phyloP scores from a whole-genome alignment of 2,888 invertebrate species.

The Xanthostigma xanthostigma region DNA sequence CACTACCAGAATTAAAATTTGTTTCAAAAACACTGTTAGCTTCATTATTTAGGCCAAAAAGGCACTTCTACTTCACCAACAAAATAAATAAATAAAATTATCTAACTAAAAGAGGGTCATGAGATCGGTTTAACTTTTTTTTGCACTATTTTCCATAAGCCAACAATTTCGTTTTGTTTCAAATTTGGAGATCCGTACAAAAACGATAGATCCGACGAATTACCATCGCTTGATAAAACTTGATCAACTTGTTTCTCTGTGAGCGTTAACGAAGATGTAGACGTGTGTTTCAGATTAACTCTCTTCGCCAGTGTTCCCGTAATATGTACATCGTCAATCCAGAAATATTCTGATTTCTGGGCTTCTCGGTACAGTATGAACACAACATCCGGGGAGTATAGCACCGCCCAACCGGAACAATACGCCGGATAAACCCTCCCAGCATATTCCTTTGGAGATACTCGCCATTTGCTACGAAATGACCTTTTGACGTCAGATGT shows the following conservation, averaged over 20 bases:
- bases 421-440: conserved; percentile 52
- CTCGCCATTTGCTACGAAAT: conserved; percentile 62
- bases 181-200: conserved; percentile 40
- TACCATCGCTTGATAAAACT: conserved; percentile 5
- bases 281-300: conserved; percentile 38
- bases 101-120: too few relatives aligned
- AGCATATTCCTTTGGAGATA: conserved; percentile 49
- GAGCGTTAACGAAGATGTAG: conserved; percentile 16
- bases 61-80: too few relatives aligned
- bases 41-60: too few relatives aligned
- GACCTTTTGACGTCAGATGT: conserved; percentile 40
- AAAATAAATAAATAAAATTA: too few relatives aligned
- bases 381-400: conserved; percentile 41
- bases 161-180: conserved; percentile 29
- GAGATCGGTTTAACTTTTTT: neutral
- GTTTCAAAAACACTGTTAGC: too few relatives aligned
- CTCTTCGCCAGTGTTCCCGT: conserved; percentile 45
- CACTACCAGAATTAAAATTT: too few relatives aligned
- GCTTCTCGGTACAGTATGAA: conserved; percentile 37
- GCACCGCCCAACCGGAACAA: conserved; percentile 52
- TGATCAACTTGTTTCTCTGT: neutral
- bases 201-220: conserved; percentile 21
- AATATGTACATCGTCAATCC: conserved; percentile 60
- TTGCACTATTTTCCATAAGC: conserved; percentile 32
- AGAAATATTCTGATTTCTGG: conserved; percentile 44